Evolutionary conservation across 2,797 vertebrate species (phyloP).

Genomic region (Tachyglossus aculeatus): DNA sequence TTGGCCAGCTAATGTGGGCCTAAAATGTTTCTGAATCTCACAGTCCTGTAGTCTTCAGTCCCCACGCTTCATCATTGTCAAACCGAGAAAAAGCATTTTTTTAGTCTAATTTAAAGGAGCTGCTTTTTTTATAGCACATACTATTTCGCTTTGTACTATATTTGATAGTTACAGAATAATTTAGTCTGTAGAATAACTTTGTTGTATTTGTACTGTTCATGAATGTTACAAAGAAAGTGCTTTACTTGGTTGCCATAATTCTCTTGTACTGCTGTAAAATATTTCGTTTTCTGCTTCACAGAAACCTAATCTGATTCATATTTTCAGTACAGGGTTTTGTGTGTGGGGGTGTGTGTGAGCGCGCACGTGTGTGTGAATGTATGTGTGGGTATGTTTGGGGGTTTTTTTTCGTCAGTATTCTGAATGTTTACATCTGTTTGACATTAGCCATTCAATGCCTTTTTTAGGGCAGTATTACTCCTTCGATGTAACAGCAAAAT

Average conservation of each 20-base stretch:
- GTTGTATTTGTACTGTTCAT: slow-evolving; percentile 80
- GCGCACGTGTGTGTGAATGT: slow-evolving; percentile 32
- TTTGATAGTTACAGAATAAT: slow-evolving; percentile 80
- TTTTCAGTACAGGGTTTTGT: slow-evolving; percentile 70
- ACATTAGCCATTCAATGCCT: slow-evolving; percentile 80
- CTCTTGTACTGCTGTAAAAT: slow-evolving; percentile 78
- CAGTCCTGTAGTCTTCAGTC: slow-evolving; percentile 64
- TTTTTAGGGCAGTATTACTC: slow-evolving; percentile 73
- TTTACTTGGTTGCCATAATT: slow-evolving; percentile 80
- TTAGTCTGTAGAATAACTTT: slow-evolving; percentile 77
- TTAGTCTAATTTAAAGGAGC: slow-evolving; percentile 81
- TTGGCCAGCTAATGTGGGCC: slow-evolving; percentile 67
- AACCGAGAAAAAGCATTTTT: slow-evolving; percentile 70
- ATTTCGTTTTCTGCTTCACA: slow-evolving; percentile 64
- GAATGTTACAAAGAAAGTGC: slow-evolving; percentile 80
- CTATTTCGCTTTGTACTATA: slow-evolving; percentile 81
- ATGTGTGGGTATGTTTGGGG: slow-evolving; percentile 40
- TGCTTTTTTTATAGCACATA: slow-evolving; percentile 82
- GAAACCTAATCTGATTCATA: slow-evolving; percentile 63
- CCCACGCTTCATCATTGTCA: slow-evolving; percentile 75
- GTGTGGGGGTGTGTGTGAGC: slow-evolving; percentile 30
- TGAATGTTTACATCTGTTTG: slow-evolving; percentile 84
- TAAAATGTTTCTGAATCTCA: slow-evolving; percentile 68
- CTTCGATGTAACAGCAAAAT: slow-evolving; percentile 72
- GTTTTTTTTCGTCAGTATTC: slow-evolving; percentile 76